phyloP scores from a whole-genome alignment of 2,888 invertebrate genomes.

The Tryphoninae sp. region DNA sequence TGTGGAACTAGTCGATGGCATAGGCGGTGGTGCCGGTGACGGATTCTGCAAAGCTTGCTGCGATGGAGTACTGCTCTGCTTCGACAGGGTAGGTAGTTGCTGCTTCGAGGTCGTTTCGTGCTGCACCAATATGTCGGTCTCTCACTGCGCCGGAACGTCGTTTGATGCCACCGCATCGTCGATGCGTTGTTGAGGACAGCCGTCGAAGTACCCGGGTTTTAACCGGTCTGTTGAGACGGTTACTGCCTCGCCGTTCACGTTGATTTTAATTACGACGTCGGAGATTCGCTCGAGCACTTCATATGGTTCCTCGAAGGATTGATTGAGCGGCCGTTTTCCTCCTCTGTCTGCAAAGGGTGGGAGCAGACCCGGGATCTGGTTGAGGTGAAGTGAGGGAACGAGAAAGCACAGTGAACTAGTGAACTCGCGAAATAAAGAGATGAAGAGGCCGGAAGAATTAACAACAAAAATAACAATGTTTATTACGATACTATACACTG shows the following conservation, averaged over 20 bases:
- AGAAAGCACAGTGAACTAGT: too few species aligned
- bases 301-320: conserved; percentile 18
- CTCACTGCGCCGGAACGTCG: neutral
- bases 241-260: neutral
- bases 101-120: neutral
- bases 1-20: too few species aligned
- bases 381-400: too few species aligned
- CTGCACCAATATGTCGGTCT: neutral
- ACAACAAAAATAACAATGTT: too few species aligned
- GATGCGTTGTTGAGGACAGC: neutral
- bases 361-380: too few species aligned
- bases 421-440: too few species aligned
- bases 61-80: too few species aligned
- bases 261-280: neutral
- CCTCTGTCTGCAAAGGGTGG: too few species aligned
- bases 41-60: too few species aligned
- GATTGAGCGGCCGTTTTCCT: conserved; percentile 8
- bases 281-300: conserved; percentile 12
- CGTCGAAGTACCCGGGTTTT: neutral
- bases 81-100: neutral
- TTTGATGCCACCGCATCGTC: neutral
- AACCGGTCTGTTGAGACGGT: conserved; percentile 8
- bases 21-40: too few species aligned
- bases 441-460: too few species aligned
- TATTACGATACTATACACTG: too few species aligned